A percentile compares a stretch with the other conserved stretches of the same genome.
phyloP scores from a whole-genome alignment of 2,797 vertebrate species.

The Characodon lateralis region DNA sequence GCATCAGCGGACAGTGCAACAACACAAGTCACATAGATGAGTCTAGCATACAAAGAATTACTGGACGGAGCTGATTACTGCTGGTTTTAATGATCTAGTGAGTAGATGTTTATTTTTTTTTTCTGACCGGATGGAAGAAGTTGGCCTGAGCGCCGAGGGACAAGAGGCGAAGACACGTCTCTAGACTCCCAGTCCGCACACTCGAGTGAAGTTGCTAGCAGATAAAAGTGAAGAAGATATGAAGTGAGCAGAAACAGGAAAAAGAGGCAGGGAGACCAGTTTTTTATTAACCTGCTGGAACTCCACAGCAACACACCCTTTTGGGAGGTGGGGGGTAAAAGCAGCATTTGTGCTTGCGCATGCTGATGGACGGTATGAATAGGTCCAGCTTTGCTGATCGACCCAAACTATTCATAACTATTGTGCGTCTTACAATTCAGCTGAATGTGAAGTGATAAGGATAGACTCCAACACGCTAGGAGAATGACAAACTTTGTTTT shows the following conservation, averaged over 20 bases:
- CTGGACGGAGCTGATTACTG: slow-evolving; percentile 20
- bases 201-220: slow-evolving; percentile 96
- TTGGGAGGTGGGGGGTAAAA: no score
- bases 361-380: slow-evolving; percentile 17
- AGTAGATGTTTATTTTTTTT: slow-evolving; percentile 14
- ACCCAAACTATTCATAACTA: background rate
- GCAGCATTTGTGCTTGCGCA: slow-evolving; percentile 34
- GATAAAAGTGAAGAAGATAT: slow-evolving; percentile 28
- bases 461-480: background rate
- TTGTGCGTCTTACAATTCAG: background rate
- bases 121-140: slow-evolving; percentile 95
- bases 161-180: slow-evolving; percentile 95
- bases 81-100: slow-evolving; percentile 2
- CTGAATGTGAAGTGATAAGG: background rate
- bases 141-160: slow-evolving; percentile 96
- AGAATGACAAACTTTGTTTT: background rate
- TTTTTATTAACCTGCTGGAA: slow-evolving; percentile 49
- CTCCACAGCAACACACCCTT: slow-evolving; percentile 42
- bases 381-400: slow-evolving; percentile 24
- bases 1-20: slow-evolving; percentile 12
- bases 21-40: slow-evolving; percentile 28
- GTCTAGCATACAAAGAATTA: background rate
- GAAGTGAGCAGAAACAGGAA: slow-evolving; percentile 12
- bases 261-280: slow-evolving; percentile 14
- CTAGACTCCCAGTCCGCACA: slow-evolving; percentile 95